Conservation (phyloP, 2,797 vertebrate genomes). For the Sphenopsis melanotis region DNA sequence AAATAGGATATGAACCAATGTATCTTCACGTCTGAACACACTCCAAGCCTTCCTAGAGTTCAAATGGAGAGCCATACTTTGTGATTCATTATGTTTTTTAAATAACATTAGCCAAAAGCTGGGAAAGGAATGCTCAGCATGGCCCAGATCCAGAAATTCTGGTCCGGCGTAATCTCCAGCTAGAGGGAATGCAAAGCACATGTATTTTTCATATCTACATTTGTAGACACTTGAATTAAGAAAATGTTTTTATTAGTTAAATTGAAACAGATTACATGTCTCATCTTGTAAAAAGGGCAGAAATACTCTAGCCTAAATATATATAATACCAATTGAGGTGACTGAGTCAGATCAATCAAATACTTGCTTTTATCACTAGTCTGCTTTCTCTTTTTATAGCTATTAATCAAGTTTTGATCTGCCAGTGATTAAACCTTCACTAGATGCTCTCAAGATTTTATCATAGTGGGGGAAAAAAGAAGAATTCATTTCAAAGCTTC, state of each 20-base stretch:
- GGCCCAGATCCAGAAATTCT: slow-evolving; percentile 3
- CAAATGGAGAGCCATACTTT: not conserved
- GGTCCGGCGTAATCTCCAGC: not conserved
- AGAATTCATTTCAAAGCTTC: not conserved
- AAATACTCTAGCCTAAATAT: not conserved
- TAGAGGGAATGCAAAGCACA: not conserved
- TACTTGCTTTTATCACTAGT: not conserved
- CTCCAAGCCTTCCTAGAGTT: slow-evolving; percentile 15
- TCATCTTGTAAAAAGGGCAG: not conserved
- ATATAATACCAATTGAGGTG: not conserved
- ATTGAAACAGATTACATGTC: not conserved
- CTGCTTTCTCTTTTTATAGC: not conserved
- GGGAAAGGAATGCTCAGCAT: not conserved
- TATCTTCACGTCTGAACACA: not conserved
- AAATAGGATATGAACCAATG: not conserved
- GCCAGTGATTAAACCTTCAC: not conserved
- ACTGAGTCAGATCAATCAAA: not conserved
- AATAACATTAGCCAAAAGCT: not conserved
- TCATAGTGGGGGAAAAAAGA: not conserved
- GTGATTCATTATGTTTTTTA: slow-evolving; percentile 34
- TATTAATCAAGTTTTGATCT: not conserved
- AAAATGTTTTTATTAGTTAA: not conserved
- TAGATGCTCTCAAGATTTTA: not conserved
- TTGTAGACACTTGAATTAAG: not conserved
- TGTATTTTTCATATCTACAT: not conserved